These are phyloP conservation scores for Acanthurus lineatus DNA, from an alignment of 2,797 vertebrate species.

Conservation along the genomic window DNA sequence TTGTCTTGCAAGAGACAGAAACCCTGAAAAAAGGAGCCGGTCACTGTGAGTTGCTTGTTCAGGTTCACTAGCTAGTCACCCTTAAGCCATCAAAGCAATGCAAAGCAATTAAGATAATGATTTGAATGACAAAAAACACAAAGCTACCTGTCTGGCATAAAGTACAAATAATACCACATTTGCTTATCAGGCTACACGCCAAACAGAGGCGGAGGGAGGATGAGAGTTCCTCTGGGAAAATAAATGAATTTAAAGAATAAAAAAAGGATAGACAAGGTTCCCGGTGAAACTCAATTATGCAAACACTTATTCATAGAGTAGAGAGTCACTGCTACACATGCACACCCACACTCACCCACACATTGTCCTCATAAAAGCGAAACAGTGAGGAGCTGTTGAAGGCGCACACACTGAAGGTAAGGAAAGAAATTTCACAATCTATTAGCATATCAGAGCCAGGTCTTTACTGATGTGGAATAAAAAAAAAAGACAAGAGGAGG, in stretches of 20 bases:
- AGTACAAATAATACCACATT: slow-evolving; percentile 52
- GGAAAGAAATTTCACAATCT: slow-evolving; percentile 19
- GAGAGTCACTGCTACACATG: slow-evolving; percentile 17
- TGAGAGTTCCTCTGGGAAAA: slow-evolving; percentile 41
- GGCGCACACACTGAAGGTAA: slow-evolving; percentile 17
- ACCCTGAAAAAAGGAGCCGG: slow-evolving; percentile 16
- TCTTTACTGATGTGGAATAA: slow-evolving; percentile 31
- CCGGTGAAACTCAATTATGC: slow-evolving; percentile 43
- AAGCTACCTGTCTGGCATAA: slow-evolving; percentile 57
- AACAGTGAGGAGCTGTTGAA: slow-evolving; percentile 28
- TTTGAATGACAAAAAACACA: slow-evolving; percentile 70
- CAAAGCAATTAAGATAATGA: slow-evolving; percentile 72
- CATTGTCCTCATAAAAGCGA: slow-evolving; percentile 34
- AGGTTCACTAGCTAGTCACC: slow-evolving; percentile 48
- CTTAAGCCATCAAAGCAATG: slow-evolving; percentile 53
- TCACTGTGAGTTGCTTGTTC: slow-evolving; percentile 43
- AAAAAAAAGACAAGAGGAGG: slow-evolving; percentile 13
- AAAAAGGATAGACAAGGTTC: slow-evolving; percentile 19
- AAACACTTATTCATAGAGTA: slow-evolving; percentile 46
- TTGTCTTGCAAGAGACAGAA: slow-evolving; percentile 51
- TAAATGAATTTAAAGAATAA: slow-evolving; percentile 24
- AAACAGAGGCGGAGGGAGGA: slow-evolving; percentile 26
- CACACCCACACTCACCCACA: slow-evolving; percentile 38
- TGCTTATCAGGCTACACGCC: slow-evolving; percentile 41
- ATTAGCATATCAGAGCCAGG: slow-evolving; percentile 52